phyloP scores from a whole-genome alignment of 2,888 invertebrate species.

The Belgica antarctica region DNA sequence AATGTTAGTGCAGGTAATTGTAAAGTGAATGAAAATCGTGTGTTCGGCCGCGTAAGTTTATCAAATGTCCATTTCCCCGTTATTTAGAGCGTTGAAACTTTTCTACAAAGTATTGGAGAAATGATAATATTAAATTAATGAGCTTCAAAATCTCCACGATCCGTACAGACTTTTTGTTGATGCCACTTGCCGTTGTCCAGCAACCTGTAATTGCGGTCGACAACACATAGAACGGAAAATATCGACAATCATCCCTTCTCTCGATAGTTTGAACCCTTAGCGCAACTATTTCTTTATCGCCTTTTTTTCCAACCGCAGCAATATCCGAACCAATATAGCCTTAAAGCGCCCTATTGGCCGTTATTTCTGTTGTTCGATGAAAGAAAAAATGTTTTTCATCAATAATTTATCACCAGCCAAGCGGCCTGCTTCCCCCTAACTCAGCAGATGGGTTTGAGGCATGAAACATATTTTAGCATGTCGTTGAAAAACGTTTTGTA shows the following conservation, averaged over 20 bases:
- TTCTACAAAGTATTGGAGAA: conserved; percentile 20
- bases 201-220: conserved; percentile 17
- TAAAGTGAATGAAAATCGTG: not conserved
- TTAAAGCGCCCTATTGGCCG: not conserved
- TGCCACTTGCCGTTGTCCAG: conserved; percentile 26
- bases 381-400: not conserved
- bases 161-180: conserved; percentile 18
- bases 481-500: not conserved
- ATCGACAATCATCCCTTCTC: conserved; percentile 2
- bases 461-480: not conserved
- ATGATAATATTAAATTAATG: conserved; percentile 41
- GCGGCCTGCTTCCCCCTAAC: not conserved
- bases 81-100: too few species aligned
- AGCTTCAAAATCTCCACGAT: conserved; percentile 18
- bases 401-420: not conserved
- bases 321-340: conserved; percentile 18
- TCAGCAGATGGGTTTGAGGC: too few species aligned
- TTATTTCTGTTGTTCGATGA: conserved; percentile 6
- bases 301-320: not conserved
- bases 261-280: not conserved
- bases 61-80: conserved; percentile 9
- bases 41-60: conserved; percentile 11
- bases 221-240: conserved; percentile 23
- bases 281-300: not conserved
- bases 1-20: conserved; percentile 1